Percentiles rank a stretch among this genome's conserved stretches.
phyloP scores from a whole-genome alignment of 2,113 vertebrate species.

The Cariama cristata region DNA sequence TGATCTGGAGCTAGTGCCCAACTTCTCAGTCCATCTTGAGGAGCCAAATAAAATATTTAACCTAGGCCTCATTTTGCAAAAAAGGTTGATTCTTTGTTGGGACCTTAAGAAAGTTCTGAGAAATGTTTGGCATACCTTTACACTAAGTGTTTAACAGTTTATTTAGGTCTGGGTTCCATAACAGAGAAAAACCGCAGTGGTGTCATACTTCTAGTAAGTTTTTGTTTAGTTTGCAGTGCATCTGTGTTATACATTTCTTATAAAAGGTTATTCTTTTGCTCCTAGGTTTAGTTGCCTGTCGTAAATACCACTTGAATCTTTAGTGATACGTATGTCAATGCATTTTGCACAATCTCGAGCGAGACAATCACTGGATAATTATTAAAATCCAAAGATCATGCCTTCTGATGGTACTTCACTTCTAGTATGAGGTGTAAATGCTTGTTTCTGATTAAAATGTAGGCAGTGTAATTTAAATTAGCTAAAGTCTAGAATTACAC shows the following conservation, averaged over 20 bases:
- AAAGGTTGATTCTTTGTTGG: slow-evolving; percentile 79
- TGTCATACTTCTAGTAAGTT: slow-evolving; percentile 58
- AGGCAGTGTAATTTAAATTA: background rate
- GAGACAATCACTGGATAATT: background rate
- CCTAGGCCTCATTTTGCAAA: slow-evolving; percentile 79
- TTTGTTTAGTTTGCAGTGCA: slow-evolving; percentile 59
- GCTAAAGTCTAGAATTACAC: background rate
- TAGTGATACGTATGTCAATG: fast-evolving
- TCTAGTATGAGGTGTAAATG: background rate
- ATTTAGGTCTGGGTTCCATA: slow-evolving; percentile 76
- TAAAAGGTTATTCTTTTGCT: slow-evolving; percentile 42
- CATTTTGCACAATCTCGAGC: background rate
- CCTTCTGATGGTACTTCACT: background rate
- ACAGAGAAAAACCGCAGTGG: slow-evolving; percentile 54
- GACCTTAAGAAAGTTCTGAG: slow-evolving; percentile 76
- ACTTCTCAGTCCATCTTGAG: slow-evolving; percentile 75
- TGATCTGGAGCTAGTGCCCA: slow-evolving; percentile 82
- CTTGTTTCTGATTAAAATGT: background rate
- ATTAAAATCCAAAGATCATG: background rate
- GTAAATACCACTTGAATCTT: background rate
- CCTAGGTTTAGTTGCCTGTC: background rate
- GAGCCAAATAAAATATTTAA: slow-evolving; percentile 92
- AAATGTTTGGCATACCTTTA: slow-evolving; percentile 84
- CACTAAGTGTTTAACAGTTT: slow-evolving; percentile 80
- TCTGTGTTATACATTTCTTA: slow-evolving; percentile 11